Evolutionary conservation across 2,888 invertebrate species (phyloP).

Genomic region (Drosophila anceps): DNA sequence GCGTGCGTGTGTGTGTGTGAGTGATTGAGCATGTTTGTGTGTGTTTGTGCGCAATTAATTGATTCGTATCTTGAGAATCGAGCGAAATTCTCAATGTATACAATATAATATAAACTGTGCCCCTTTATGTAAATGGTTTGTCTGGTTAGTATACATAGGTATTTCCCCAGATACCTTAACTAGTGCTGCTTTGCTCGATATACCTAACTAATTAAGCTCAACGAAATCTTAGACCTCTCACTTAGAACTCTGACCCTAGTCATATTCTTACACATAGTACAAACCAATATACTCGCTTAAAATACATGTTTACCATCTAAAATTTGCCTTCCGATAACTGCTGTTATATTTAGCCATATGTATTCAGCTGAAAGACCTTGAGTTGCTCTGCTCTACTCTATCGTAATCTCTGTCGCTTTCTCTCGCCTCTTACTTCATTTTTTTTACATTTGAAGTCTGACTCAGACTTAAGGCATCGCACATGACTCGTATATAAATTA

Average conservation of each 20-base stretch:
- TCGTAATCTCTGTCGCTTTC: not conserved
- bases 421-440: not conserved
- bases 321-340: not conserved
- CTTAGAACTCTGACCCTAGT: not conserved
- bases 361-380: not conserved
- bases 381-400: not conserved
- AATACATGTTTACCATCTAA: not conserved
- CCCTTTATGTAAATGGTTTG: not conserved
- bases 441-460: not conserved
- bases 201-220: not conserved
- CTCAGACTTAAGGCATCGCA: not conserved
- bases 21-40: not conserved
- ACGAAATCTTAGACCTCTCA: not conserved
- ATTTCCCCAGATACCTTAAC: not conserved
- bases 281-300: not conserved
- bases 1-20: slow-evolving; percentile 3
- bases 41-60: slow-evolving; percentile 21
- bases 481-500: not conserved
- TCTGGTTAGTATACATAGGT: not conserved
- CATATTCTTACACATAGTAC: not conserved
- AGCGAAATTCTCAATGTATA: slow-evolving; percentile 24
- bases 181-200: not conserved
- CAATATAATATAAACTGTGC: slow-evolving; percentile 7
- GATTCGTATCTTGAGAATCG: slow-evolving; percentile 18
- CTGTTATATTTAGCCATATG: not conserved